These are phyloP conservation scores for Caenorhabditis remanei DNA, from an alignment of 1,140 invertebrate species.

Conservation along the genomic window DNA sequence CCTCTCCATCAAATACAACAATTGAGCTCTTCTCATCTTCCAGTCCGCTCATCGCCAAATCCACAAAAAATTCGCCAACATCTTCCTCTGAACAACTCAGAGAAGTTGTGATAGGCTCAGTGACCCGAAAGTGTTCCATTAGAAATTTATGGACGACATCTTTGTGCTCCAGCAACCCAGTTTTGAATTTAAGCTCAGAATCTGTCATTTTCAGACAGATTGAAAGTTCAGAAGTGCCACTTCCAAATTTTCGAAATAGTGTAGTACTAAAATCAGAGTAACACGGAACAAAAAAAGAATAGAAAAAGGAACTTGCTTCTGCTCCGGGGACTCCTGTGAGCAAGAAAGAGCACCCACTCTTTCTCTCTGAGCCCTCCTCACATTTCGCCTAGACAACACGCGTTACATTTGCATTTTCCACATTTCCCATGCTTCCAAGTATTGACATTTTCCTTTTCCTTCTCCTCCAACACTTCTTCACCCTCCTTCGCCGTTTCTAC, in stretches of 20 bases:
- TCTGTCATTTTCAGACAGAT: not conserved
- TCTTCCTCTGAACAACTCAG: conserved; percentile 49
- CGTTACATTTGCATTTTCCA: conserved; percentile 46
- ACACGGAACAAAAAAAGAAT: not conserved
- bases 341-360: not conserved
- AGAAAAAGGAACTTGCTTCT: not conserved
- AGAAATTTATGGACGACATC: conserved; percentile 50
- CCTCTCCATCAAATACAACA: conserved; percentile 55
- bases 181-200: not conserved
- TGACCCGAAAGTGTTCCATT: conserved; percentile 52
- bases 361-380: not conserved
- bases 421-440: conserved; percentile 30
- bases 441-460: conserved; percentile 49
- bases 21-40: conserved; percentile 37
- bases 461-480: not conserved
- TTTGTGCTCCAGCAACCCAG: conserved; percentile 24
- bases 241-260: too few species aligned
- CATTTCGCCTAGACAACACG: not conserved
- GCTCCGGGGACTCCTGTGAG: not conserved
- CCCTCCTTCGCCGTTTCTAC: not conserved
- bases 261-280: not conserved
- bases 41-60: conserved; percentile 52
- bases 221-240: not conserved
- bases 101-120: conserved; percentile 56
- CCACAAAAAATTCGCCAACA: conserved; percentile 56